Conservation (phyloP, 2,888 invertebrate genomes). For the Acanthopleura granulata region DNA sequence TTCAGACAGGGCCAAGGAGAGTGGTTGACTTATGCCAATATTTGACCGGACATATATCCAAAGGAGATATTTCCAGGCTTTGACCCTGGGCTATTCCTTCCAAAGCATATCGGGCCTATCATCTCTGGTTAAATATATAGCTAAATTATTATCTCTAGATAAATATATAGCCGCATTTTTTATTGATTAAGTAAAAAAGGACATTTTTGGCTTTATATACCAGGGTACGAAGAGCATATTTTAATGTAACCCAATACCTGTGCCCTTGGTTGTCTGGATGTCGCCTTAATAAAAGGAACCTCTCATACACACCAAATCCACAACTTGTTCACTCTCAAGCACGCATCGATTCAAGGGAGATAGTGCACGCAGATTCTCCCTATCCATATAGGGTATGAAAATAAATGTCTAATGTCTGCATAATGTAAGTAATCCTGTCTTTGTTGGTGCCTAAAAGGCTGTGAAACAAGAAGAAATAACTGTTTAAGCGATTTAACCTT, state of each 20-base stretch:
- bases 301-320: too few relatives aligned
- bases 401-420: too few relatives aligned
- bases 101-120: neutral
- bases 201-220: neutral
- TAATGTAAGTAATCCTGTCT: too few relatives aligned
- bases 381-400: too few relatives aligned
- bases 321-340: too few relatives aligned
- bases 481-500: too few relatives aligned
- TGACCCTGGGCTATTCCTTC: too few relatives aligned
- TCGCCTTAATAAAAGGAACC: too few relatives aligned
- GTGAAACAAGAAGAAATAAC: too few relatives aligned
- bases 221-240: neutral
- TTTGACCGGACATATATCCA: slow-evolving; percentile 1
- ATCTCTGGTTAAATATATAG: neutral
- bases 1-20: neutral
- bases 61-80: neutral
- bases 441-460: too few relatives aligned
- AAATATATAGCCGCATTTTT: slow-evolving; percentile 1
- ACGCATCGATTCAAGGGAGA: too few relatives aligned
- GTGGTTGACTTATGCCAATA: slow-evolving; percentile 5
- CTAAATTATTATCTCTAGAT: neutral
- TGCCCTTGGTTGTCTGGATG: neutral
- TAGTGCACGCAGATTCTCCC: too few relatives aligned
- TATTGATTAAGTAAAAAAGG: slow-evolving; percentile 2
- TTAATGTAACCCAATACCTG: neutral